phyloP scores from a whole-genome alignment of 2,888 invertebrate species.

The Imbricaverruca yamaguchii region DNA sequence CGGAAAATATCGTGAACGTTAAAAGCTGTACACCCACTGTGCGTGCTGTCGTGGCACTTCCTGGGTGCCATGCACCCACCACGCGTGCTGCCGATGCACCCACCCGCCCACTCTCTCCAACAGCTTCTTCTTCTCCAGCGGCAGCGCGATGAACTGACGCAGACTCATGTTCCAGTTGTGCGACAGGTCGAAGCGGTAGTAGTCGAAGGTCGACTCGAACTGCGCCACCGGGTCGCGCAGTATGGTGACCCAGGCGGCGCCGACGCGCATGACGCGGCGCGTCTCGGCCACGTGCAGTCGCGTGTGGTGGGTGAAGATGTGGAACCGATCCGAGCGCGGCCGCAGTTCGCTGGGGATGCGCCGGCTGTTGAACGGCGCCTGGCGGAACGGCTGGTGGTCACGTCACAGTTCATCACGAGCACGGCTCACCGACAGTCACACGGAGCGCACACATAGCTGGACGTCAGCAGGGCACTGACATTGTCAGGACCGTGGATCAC shows the following conservation, averaged over 20 bases:
- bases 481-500: too few species aligned
- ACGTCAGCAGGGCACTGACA: too few species aligned
- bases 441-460: too few species aligned
- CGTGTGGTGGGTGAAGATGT: slow-evolving; percentile 6
- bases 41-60: too few species aligned
- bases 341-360: not conserved
- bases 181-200: not conserved
- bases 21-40: too few species aligned
- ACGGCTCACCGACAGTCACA: too few species aligned
- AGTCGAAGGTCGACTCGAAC: not conserved
- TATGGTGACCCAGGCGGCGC: not conserved
- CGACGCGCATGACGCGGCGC: slow-evolving; percentile 27
- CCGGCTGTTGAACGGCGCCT: not conserved
- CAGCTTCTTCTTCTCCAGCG: not conserved
- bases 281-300: not conserved
- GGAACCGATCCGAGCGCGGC: not conserved
- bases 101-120: not conserved
- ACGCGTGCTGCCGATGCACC: not conserved
- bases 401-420: too few species aligned
- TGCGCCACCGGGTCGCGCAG: not conserved
- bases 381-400: not conserved
- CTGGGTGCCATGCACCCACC: not conserved
- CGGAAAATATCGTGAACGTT: too few species aligned
- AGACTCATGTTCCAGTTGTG: not conserved
- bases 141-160: not conserved